phyloP scores from a whole-genome alignment of 2,888 invertebrate genomes.

The Yponomeuta sedellus region DNA sequence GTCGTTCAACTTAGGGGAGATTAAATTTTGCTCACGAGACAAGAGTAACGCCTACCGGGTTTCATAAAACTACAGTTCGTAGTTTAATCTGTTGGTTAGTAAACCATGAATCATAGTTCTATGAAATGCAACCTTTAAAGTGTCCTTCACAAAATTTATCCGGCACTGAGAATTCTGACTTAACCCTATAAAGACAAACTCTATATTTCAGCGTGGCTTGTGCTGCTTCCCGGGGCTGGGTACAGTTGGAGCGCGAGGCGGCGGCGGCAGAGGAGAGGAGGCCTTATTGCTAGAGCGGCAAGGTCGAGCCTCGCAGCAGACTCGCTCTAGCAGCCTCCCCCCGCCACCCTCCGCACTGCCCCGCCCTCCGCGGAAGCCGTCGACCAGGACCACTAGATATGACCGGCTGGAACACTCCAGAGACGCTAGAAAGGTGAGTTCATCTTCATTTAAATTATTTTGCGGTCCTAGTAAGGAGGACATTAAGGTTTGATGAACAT shows the following conservation, averaged over 20 bases:
- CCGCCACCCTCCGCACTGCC: conserved; percentile 84
- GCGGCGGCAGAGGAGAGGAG: conserved; percentile 78
- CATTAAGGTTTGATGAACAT: too few relatives aligned
- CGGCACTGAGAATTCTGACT: too few relatives aligned
- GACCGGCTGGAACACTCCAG: conserved; percentile 71
- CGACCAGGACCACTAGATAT: conserved; percentile 78
- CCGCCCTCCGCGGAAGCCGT: conserved; percentile 79
- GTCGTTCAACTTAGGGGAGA: too few relatives aligned
- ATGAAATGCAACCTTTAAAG: too few relatives aligned
- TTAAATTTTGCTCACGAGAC: too few relatives aligned
- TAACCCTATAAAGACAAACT: too few relatives aligned
- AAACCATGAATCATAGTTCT: too few relatives aligned
- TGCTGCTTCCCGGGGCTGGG: conserved; percentile 85
- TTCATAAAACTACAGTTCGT: too few relatives aligned
- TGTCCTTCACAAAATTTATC: too few relatives aligned
- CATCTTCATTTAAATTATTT: background rate
- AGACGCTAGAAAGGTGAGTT: conserved; percentile 45
- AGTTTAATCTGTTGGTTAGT: too few relatives aligned
- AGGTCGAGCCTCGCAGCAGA: conserved; percentile 85
- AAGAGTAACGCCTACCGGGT: too few relatives aligned
- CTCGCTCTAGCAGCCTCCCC: conserved; percentile 81
- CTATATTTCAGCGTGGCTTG: conserved; percentile 80
- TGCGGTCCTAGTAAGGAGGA: too few relatives aligned
- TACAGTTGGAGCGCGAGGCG: conserved; percentile 58
- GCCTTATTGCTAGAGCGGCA: conserved; percentile 86